Evolutionary conservation across 2,113 vertebrate species (phyloP).

Genomic region (Calyptommatus sinebrachiatus): DNA sequence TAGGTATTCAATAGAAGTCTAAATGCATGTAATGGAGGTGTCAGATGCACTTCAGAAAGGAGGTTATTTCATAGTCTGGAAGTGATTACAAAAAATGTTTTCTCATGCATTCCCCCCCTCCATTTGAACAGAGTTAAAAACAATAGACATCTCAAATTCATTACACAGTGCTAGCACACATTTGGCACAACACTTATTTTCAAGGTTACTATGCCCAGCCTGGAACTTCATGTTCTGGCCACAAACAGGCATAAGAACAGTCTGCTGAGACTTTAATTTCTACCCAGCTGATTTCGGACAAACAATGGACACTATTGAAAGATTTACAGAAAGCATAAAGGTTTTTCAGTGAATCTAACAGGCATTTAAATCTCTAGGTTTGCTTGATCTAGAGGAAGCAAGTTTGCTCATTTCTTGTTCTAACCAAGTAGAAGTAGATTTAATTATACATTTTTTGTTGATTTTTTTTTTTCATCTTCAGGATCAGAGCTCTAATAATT

Average conservation of each 20-base stretch:
- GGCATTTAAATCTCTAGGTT: constrained; percentile 28
- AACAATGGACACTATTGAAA: constrained; percentile 70
- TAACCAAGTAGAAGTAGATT: background rate
- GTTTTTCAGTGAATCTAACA: constrained; percentile 45
- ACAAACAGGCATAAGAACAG: constrained; percentile 62
- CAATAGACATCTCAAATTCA: constrained; percentile 35
- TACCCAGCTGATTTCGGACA: constrained; percentile 65
- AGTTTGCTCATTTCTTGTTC: background rate
- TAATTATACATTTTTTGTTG: background rate
- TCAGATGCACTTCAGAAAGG: no score
- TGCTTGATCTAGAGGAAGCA: background rate
- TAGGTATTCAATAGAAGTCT: no score
- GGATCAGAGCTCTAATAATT: background rate
- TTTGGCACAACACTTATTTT: constrained; percentile 5
- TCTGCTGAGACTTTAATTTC: constrained; percentile 69
- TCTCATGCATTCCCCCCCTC: background rate
- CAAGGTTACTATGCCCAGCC: constrained; percentile 42
- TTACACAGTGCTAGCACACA: constrained; percentile 20
- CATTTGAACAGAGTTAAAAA: background rate
- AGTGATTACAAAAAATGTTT: no score
- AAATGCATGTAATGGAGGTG: no score
- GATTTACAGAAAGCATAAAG: constrained; percentile 43
- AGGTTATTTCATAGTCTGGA: no score
- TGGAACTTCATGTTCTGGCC: constrained; percentile 68
- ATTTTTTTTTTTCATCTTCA: background rate